Evolutionary conservation across 2,888 invertebrate genomes (phyloP).

Genomic region (Fragum fragum): DNA sequence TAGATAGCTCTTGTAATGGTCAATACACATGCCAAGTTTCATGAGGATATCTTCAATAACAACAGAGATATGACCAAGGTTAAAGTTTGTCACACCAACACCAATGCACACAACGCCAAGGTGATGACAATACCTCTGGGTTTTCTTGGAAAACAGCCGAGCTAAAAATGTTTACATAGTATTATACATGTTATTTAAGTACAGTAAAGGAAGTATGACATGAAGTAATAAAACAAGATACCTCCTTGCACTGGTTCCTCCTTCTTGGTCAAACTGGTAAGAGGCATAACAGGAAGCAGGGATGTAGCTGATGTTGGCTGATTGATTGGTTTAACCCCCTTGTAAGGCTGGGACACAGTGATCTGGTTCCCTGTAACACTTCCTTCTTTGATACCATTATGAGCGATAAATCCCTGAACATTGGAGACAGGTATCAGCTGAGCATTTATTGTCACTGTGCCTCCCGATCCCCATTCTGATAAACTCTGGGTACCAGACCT

Average conservation of each 20-base stretch:
- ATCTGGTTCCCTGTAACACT: conserved; percentile 12
- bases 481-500: conserved; percentile 57
- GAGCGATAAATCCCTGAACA: conserved; percentile 44
- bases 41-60: too few relatives aligned
- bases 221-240: too few relatives aligned
- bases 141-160: too few relatives aligned
- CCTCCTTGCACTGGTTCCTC: conserved; percentile 46
- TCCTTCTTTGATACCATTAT: conserved; percentile 61
- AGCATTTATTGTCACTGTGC: conserved; percentile 62
- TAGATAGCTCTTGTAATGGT: too few relatives aligned
- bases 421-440: conserved; percentile 58
- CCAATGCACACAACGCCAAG: too few relatives aligned
- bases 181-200: too few relatives aligned
- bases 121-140: too few relatives aligned
- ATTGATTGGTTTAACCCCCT: conserved; percentile 28
- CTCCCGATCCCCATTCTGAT: conserved; percentile 53
- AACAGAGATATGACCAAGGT: too few relatives aligned
- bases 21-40: too few relatives aligned
- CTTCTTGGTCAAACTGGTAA: conserved; percentile 43
- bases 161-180: too few relatives aligned
- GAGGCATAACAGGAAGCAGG: conserved; percentile 68
- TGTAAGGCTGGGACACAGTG: conserved; percentile 13
- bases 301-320: conserved; percentile 58
- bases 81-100: too few relatives aligned
- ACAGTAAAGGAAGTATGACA: too few relatives aligned